Conservation (phyloP, 1,140 invertebrate genomes). For the Glomeris maerens region DNA sequence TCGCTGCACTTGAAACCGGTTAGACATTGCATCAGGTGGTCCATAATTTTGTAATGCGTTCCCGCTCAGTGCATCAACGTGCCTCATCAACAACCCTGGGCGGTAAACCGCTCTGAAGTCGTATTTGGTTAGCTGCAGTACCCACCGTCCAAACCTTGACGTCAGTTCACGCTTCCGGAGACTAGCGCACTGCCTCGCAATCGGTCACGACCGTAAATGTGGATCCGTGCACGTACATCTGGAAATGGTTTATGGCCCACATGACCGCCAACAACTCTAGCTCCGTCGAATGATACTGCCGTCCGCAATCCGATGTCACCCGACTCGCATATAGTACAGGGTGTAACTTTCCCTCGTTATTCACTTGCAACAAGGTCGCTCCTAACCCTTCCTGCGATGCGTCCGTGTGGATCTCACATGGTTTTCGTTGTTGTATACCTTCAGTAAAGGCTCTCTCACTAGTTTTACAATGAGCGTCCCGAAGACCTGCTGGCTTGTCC, state of each 20-base stretch:
- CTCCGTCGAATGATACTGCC: conserved; percentile 6
- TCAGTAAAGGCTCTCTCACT: background rate
- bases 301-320: conserved; percentile 5
- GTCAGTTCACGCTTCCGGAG: background rate
- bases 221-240: conserved; percentile 13
- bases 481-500: conserved; percentile 17
- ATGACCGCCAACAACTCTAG: conserved; percentile 13
- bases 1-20: background rate
- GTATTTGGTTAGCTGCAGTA: background rate
- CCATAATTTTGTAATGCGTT: background rate
- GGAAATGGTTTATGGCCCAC: conserved; percentile 10
- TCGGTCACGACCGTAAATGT: background rate
- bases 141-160: background rate
- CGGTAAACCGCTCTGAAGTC: background rate
- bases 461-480: conserved; percentile 17
- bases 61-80: background rate
- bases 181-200: background rate
- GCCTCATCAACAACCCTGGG: background rate
- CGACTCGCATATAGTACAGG: background rate
- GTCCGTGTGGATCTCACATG: too few species aligned
- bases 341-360: background rate
- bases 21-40: background rate
- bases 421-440: background rate
- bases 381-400: conserved; percentile 13
- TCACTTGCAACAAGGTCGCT: conserved; percentile 13